Conservation (phyloP, 2,113 vertebrate species). For the Rhea pennata region DNA sequence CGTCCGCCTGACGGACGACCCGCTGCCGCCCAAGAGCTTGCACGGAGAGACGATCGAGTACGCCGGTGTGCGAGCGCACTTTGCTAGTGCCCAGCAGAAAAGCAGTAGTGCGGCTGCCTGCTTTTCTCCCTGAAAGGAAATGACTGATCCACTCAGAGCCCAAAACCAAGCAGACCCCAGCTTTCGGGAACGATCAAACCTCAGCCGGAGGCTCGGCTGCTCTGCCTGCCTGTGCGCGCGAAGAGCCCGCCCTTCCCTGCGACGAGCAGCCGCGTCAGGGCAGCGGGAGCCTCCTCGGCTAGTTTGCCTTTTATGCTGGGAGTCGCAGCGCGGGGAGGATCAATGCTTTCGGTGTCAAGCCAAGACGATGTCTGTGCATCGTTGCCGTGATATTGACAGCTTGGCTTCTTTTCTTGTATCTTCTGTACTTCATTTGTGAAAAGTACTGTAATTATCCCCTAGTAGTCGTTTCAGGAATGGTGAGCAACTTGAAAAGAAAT, state of each 20-base stretch:
- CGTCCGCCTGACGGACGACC: neutral
- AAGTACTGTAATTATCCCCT: conserved; percentile 78
- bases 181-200: neutral
- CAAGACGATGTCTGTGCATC: conserved; percentile 17
- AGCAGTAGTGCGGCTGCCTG: rapidly evolving
- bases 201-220: rapidly evolving
- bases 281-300: neutral
- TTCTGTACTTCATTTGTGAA: conserved; percentile 61
- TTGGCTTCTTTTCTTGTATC: conserved; percentile 18
- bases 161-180: neutral
- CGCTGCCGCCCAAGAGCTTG: neutral
- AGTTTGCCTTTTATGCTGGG: neutral
- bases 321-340: conserved; percentile 57
- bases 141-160: neutral
- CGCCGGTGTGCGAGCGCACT: rapidly evolving
- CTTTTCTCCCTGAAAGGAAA: neutral
- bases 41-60: rapidly evolving
- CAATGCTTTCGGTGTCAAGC: conserved; percentile 42
- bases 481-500: conserved; percentile 72
- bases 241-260: neutral
- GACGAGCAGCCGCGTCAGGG: rapidly evolving
- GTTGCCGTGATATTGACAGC: conserved; percentile 59
- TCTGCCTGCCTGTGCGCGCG: rapidly evolving
- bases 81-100: rapidly evolving
- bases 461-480: conserved; percentile 61